Base-by-base conservation (phyloP, 1,140 invertebrate species). In the Aphelinus certus region DNA sequence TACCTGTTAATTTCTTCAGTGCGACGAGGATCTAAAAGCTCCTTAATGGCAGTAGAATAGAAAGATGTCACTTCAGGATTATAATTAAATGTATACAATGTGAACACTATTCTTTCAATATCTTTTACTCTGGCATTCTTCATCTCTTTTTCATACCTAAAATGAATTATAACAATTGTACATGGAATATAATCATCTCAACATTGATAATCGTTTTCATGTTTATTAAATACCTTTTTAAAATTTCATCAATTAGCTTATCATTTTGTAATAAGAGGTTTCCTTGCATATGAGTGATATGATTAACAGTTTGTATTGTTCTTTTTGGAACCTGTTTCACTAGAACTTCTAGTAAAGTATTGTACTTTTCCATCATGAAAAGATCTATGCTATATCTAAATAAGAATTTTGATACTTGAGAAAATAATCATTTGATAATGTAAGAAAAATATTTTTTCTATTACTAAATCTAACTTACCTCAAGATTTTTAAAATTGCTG, bases 401-500 rank as follows among this genome's bases (percentile, higher is more conserved):
- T 63, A 68, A 70, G 61, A 49, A 77, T 64, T 57, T 10, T 60
- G 4, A 43, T 53, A 6, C 9, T 53, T 53, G 51, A 6, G 4
- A 6, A 53, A 53, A 53, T 53, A 53, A 53, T 6, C 51, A 26
- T 9, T 4, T 6, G 9, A 53, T 53, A 4, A 53, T 6, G 51
- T 4, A 53, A 53, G 4, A 6, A 53, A 6, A 6, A 53, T 53
- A 53, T 53, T 53, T 53, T 53, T 53, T 53, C 51, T 73, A 57
- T 75, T 2, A 48, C 9, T 9, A 53, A 58, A 63, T 66, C 47
- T 45, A 2, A 67, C 48, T 78, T 81, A 87, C 86, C 84, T 80
- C n/a, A 81, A 79, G 72, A 91, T 81, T 83, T 93, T 93, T 48
- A 92, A 83, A 61, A 92, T 79, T 5, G 89, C 84, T 60, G 85